Percentiles rank a stretch among this genome's conserved stretches.
These are phyloP conservation scores for Pagrus major DNA, from an alignment of 2,113 vertebrate genomes.

Conservation along the genomic window DNA sequence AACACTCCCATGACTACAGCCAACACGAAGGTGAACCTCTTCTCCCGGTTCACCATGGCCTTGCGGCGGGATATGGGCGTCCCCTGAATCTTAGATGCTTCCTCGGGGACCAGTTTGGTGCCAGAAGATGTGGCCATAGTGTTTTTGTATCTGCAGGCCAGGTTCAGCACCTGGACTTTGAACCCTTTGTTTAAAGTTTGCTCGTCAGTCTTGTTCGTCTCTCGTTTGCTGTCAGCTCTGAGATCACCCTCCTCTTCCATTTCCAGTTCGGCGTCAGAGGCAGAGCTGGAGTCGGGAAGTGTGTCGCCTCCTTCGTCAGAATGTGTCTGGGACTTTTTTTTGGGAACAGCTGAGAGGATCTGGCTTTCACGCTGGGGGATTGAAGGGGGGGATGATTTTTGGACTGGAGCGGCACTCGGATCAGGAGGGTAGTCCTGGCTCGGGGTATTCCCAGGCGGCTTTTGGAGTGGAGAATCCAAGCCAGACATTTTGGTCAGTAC, in stretches of 20 bases:
- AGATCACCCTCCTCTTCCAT: not conserved
- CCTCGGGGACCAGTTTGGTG: conserved; percentile 68
- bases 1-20: conserved; percentile 93
- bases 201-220: not conserved
- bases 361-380: conserved; percentile 11
- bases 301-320: not conserved
- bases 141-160: conserved; percentile 61
- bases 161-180: conserved; percentile 45
- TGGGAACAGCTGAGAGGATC: conserved; percentile 16
- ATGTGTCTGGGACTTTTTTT: not conserved
- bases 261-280: conserved; percentile 66
- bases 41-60: conserved; percentile 87
- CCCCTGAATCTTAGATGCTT: conserved; percentile 51
- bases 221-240: not conserved
- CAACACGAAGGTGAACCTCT: conserved; percentile 91
- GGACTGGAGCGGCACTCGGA: not conserved
- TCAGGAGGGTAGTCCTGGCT: not conserved
- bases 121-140: conserved; percentile 81
- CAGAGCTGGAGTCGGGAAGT: conserved; percentile 54
- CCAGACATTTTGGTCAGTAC: not conserved
- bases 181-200: conserved; percentile 17
- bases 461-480: conserved; percentile 5
- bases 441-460: not conserved
- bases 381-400: conserved; percentile 13
- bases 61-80: conserved; percentile 82